Base-by-base conservation (phyloP, 2,797 vertebrate genomes). In the Acomys russatus region DNA sequence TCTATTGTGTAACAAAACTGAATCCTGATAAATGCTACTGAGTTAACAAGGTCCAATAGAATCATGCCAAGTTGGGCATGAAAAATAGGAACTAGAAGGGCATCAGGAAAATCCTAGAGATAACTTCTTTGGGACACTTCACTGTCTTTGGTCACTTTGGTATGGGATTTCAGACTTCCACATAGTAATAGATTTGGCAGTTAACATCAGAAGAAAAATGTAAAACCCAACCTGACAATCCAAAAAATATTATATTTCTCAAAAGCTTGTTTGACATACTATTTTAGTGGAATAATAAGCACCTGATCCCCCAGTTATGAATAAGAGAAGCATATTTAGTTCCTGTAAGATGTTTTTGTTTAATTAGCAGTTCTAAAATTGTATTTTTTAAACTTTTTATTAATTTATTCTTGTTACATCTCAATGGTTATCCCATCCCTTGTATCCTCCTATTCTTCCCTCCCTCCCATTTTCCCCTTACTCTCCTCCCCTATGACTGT, bases 301-400 rank as follows among this genome's bases (percentile, higher is more conserved):
- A 14, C 3, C 23, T 88, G 56, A 2, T 68, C 30, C 83, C 88
- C 38, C 44, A 91, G 59, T 86, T 25, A 92, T 20, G 2, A 91
- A 84, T 79, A 97, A 96, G 17, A 38, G 70, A 96, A 95, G n/a
- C 8, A 51, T 6, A 93, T 92, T 70, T 83, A 91, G 90, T 18
- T 95, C 4, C 76, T 79, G 15, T 91, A 56, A 4, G 68, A 35
- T 7, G 77, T 82, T 96, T 1, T 3, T 38, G 15, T 64, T 85
- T 97, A 94, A 76, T 54, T 63, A 90, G 88, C 77, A 85, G 4
- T 44, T n/a, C n/a, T n/a, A n/a, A n/a, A n/a, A n/a, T n/a, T n/a
- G n/a, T n/a, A n/a, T n/a, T n/a, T n/a, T n/a, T n/a, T n/a, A n/a
- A n/a, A n/a, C n/a, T n/a, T n/a, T n/a, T n/a, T n/a, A n/a, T n/a